A percentile compares a stretch with the other conserved stretches of the same genome.
Conservation (phyloP, 2,797 vertebrate species). For the Thunnus albacares region DNA sequence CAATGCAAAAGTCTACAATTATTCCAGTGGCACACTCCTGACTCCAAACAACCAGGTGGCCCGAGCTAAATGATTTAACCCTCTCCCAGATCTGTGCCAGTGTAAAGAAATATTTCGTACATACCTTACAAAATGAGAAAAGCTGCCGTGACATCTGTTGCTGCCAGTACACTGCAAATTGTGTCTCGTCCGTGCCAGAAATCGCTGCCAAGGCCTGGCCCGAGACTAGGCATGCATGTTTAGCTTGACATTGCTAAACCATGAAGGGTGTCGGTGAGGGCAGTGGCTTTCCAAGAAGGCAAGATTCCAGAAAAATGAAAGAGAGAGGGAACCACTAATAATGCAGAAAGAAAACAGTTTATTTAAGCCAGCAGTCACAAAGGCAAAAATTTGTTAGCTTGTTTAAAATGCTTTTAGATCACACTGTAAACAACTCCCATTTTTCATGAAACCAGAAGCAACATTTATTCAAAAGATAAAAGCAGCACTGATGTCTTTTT, state of each 20-base stretch:
- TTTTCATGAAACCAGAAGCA: constrained; percentile 34
- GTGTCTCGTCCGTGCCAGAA: constrained; percentile 32
- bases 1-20: neutral
- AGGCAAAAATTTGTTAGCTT: constrained; percentile 10
- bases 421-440: neutral
- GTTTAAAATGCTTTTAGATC: constrained; percentile 23
- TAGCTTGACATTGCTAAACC: constrained; percentile 57
- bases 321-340: neutral
- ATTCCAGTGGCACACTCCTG: neutral
- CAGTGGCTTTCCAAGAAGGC: constrained; percentile 25
- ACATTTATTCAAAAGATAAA: constrained; percentile 40
- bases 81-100: constrained; percentile 17
- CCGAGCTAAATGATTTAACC: constrained; percentile 9
- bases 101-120: constrained; percentile 32
- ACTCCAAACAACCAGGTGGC: constrained; percentile 17
- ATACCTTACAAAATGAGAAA: constrained; percentile 47
- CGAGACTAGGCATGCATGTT: constrained; percentile 33
- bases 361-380: constrained; percentile 27
- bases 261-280: constrained; percentile 47
- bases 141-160: constrained; percentile 53
- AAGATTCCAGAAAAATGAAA: constrained; percentile 46
- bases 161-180: constrained; percentile 39
- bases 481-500: constrained; percentile 9
- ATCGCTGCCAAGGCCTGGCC: constrained; percentile 49
- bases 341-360: constrained; percentile 50